Conservation (phyloP, 2,113 vertebrate genomes). For the Ramphastos sulfuratus region DNA sequence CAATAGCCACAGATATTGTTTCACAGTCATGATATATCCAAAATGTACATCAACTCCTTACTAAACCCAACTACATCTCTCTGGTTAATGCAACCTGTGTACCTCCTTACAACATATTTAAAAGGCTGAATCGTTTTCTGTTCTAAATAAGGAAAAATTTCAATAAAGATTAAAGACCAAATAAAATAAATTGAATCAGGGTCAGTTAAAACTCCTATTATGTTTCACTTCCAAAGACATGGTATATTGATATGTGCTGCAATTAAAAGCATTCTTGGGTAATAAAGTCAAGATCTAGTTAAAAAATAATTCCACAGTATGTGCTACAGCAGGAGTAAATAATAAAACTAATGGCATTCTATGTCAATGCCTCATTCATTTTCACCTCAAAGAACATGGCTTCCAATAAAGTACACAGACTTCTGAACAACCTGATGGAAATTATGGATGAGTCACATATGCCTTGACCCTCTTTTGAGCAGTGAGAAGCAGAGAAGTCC, state of each 20-base stretch:
- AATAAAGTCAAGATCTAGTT: background rate
- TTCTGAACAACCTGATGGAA: background rate
- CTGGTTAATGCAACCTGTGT: background rate
- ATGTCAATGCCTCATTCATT: background rate
- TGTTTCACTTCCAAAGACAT: background rate
- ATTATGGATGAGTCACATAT: background rate
- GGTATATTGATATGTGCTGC: background rate
- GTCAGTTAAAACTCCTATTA: background rate
- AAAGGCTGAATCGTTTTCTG: background rate
- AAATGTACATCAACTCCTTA: background rate
- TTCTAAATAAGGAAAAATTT: background rate
- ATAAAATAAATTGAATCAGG: background rate
- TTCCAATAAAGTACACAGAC: background rate
- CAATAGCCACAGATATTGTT: background rate
- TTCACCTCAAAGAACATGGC: background rate
- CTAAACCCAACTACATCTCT: background rate
- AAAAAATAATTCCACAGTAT: background rate
- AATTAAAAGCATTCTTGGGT: background rate
- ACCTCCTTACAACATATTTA: background rate
- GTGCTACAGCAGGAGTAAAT: background rate
- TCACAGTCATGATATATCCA: background rate
- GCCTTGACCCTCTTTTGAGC: background rate
- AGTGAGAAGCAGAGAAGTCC: background rate
- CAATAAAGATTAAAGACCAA: background rate
- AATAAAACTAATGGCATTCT: background rate